Percentiles rank a stretch among this genome's conserved stretches.
Evolutionary conservation across 2,113 vertebrate species (phyloP).

Genomic region (Raja brachyura): DNA sequence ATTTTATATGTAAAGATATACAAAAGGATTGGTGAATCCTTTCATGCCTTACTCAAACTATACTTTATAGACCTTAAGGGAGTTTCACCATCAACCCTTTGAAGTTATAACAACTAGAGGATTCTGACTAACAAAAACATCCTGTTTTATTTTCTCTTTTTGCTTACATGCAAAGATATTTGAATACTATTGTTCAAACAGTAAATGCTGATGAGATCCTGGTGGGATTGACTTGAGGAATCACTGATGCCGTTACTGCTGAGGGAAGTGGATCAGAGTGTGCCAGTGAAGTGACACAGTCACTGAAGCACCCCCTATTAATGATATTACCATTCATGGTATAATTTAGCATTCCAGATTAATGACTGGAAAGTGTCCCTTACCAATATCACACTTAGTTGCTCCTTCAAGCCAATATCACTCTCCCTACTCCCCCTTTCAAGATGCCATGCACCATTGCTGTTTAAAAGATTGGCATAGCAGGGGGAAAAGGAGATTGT

Average conservation of each 20-base stretch:
- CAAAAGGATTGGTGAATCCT: neutral
- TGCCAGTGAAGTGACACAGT: neutral
- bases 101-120: neutral
- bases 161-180: neutral
- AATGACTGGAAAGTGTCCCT: conserved; percentile 10
- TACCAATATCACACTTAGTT: neutral
- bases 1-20: neutral
- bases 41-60: conserved; percentile 24
- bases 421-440: neutral
- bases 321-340: neutral
- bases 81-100: neutral
- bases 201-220: neutral
- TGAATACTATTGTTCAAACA: neutral
- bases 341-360: conserved; percentile 1
- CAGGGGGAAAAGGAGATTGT: neutral
- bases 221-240: neutral
- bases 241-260: neutral
- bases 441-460: neutral
- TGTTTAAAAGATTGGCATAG: neutral
- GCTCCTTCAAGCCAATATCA: neutral
- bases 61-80: neutral
- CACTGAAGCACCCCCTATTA: neutral
- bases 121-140: conserved; percentile 1
- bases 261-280: neutral
- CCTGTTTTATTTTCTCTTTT: neutral